phyloP scores from a whole-genome alignment of 2,113 vertebrate genomes.

The Gymnocephalus cernua region DNA sequence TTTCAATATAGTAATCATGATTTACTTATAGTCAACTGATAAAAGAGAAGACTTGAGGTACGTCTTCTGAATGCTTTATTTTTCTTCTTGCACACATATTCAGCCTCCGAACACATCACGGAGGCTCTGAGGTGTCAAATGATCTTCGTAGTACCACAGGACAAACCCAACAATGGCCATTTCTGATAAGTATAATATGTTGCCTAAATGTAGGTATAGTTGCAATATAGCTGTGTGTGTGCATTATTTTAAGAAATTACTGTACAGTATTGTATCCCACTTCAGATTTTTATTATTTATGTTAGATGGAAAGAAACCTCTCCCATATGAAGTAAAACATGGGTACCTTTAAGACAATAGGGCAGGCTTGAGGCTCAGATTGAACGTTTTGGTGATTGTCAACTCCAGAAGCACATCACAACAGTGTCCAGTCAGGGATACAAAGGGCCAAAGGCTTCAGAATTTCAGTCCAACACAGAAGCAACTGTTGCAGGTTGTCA shows the following conservation, averaged over 20 bases:
- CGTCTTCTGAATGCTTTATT: not conserved
- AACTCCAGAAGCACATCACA: not conserved
- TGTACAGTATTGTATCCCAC: not conserved
- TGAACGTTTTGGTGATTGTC: not conserved
- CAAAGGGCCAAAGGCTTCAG: not conserved
- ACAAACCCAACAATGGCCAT: not conserved
- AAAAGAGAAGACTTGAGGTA: not conserved
- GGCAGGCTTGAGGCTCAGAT: not conserved
- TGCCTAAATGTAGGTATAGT: not conserved
- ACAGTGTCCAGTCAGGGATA: not conserved
- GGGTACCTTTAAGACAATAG: not conserved
- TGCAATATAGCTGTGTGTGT: not conserved
- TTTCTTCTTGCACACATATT: not conserved
- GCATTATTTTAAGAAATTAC: not conserved
- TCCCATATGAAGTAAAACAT: not conserved
- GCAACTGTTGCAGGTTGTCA: not conserved
- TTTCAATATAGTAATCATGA: not conserved
- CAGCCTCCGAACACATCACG: not conserved
- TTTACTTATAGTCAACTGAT: not conserved
- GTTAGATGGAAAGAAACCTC: not conserved
- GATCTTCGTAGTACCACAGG: not conserved
- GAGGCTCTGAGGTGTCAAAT: not conserved
- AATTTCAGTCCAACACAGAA: not conserved
- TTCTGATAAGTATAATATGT: no score
- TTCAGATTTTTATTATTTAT: not conserved